Percentiles rank a stretch among this genome's conserved stretches.
Conservation (phyloP, 2,888 invertebrate genomes). For the Beris chalybata region DNA sequence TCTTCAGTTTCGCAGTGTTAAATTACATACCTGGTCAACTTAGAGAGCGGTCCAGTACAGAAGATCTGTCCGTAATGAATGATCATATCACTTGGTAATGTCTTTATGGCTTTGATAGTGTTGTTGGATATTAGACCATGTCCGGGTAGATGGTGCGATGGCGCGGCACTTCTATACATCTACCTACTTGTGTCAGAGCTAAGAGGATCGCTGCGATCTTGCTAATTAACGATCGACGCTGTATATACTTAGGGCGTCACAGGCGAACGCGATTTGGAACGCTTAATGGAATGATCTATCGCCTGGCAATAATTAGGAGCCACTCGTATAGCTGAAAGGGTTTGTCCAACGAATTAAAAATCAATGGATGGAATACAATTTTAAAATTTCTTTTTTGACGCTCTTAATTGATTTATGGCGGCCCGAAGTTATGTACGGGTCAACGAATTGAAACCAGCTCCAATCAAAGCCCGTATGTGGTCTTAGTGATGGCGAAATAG, state of each 20-base stretch:
- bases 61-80: conserved; percentile 9
- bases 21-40: too few species aligned
- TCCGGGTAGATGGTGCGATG: too few species aligned
- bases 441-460: too few species aligned
- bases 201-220: neutral
- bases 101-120: conserved; percentile 13
- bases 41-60: neutral
- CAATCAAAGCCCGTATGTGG: too few species aligned
- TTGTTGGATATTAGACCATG: too few species aligned
- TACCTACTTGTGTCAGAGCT: too few species aligned
- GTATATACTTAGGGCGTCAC: neutral
- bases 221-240: neutral
- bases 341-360: conserved; percentile 7
- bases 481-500: too few species aligned
- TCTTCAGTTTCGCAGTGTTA: neutral
- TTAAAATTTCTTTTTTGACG: conserved; percentile 11
- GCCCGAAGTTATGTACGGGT: too few species aligned
- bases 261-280: too few species aligned
- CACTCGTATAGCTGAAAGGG: neutral
- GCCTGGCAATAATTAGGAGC: neutral
- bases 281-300: neutral
- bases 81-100: conserved; percentile 24
- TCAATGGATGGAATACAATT: conserved; percentile 11
- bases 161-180: too few species aligned
- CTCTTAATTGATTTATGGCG: conserved; percentile 12